Percentiles rank a stretch among this genome's conserved stretches.
phyloP scores from a whole-genome alignment of 2,888 invertebrate species.

The Caenorhabditis sp. region DNA sequence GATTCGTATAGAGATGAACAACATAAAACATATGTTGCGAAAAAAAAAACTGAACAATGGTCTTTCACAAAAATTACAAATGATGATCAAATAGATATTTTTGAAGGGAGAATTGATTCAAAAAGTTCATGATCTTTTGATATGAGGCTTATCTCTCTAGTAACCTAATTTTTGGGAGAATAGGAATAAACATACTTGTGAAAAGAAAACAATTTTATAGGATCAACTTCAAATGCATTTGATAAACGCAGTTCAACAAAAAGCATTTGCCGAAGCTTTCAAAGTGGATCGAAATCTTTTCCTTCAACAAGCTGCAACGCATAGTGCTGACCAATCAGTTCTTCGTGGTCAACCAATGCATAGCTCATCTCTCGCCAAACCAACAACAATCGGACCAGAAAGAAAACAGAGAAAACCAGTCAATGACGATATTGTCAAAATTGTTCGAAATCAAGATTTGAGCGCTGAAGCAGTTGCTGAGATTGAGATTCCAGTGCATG shows the following conservation, averaged over 20 bases:
- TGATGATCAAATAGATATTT: no score
- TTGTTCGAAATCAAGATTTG: constrained; percentile 63
- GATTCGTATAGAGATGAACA: background rate
- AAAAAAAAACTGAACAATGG: background rate
- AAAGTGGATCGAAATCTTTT: background rate
- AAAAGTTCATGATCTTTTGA: no score
- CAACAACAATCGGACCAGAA: constrained; percentile 17
- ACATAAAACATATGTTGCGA: background rate
- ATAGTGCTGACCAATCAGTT: constrained; percentile 6
- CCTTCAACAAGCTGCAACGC: constrained; percentile 2
- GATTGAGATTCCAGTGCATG: constrained; percentile 67
- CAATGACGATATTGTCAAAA: constrained; percentile 67
- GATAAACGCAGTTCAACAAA: background rate
- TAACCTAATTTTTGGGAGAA: background rate
- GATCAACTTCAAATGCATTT: background rate
- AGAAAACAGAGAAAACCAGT: constrained; percentile 47
- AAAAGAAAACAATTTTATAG: no score
- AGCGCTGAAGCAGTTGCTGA: constrained; percentile 54
- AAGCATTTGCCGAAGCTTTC: background rate
- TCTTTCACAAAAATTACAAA: no score
- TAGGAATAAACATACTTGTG: no score
- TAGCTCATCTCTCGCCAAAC: background rate
- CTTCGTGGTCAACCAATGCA: constrained; percentile 1
- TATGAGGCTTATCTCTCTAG: background rate
- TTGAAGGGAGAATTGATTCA: no score